Base-by-base conservation (phyloP, 2,113 vertebrate genomes). In the Catharus minimus region DNA sequence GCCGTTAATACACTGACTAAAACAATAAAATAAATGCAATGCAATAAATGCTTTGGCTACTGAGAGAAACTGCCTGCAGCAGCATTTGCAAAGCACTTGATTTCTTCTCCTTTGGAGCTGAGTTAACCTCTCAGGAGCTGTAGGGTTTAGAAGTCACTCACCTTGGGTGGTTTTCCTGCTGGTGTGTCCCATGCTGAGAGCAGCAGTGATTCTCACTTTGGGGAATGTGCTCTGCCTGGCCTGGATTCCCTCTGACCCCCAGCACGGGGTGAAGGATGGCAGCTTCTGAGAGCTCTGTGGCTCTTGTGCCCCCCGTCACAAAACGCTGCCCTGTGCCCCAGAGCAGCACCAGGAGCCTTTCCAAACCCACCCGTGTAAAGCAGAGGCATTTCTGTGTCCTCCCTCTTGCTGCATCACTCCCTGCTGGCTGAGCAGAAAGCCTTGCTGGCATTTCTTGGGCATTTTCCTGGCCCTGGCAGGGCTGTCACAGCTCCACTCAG, bases 181-280 rank as follows among this genome's bases (percentile, higher is more conserved):
- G 96, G 96, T 39, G 71, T 95, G 94, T 97, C 98, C 98, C 98
- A 97, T 88, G 97, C 96, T 82, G 97, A 95, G 98, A 96, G 94
- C 96, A 96, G 86, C 94, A 91, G 97, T 95, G 97, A 98, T 98
- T 98, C 97, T 98, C 98, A 98, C 98, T 98, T 89, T 65, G 96
- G 97, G 97, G 98, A 98, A 98, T 98, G 97, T 97, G 94, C 96
- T 93, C 98, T 93, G 96, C 96, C 97, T 44, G 96, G 96, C 97
- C 96, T 97, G 97, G 97, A 97, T 97, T 98, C 92, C 66, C 97
- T 98, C 97, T 98, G 98, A 98, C 98, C 98, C 97, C 96, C 96
- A 91, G 94, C 52, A 36, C 18, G 78, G 98, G 97, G 98, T 96
- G 96, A 84, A 95, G 92, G 97, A 97, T 33, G 33, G 33, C 38